Percentiles rank a stretch among this genome's conserved stretches.
Evolutionary conservation across 2,888 invertebrate genomes (phyloP).

Genomic region (Lasioglossum zephyrum): DNA sequence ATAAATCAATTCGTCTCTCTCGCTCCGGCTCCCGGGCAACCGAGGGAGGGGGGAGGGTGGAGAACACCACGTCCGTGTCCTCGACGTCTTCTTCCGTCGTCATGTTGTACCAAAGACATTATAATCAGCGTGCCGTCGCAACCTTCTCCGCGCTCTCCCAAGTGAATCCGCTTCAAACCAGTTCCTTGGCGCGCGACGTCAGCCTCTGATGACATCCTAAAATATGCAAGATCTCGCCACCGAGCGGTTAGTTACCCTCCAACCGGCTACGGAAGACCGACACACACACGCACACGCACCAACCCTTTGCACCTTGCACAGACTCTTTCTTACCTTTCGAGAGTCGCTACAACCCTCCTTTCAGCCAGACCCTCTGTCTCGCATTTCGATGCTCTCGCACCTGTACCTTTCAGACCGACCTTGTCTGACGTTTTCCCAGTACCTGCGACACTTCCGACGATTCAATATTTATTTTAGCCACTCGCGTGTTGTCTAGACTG

Average conservation of each 20-base stretch:
- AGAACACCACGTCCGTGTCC: background rate
- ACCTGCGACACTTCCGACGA: background rate
- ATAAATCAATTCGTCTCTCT: constrained; percentile 30
- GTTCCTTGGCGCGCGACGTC: constrained; percentile 41
- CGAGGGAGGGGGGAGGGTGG: background rate
- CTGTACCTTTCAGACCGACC: background rate
- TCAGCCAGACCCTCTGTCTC: background rate
- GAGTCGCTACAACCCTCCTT: background rate
- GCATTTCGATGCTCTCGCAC: constrained; percentile 2
- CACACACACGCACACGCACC: background rate
- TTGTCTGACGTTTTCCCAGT: background rate
- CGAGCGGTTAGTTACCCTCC: constrained; percentile 69
- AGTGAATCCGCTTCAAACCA: constrained; percentile 34
- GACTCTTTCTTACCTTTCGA: background rate
- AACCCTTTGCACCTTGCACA: background rate
- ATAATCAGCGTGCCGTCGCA: constrained; percentile 43
- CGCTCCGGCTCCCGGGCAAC: background rate
- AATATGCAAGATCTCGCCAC: constrained; percentile 73
- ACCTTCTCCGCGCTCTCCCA: constrained; percentile 32
- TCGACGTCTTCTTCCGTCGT: constrained; percentile 27
- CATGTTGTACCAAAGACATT: constrained; percentile 42
- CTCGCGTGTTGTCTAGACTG: background rate
- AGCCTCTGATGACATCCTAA: constrained; percentile 75
- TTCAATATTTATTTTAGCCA: constrained; percentile 4
- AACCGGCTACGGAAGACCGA: background rate